These are phyloP conservation scores for Pseudorasbora parva DNA, from an alignment of 2,113 vertebrate species.

Conservation along the genomic window DNA sequence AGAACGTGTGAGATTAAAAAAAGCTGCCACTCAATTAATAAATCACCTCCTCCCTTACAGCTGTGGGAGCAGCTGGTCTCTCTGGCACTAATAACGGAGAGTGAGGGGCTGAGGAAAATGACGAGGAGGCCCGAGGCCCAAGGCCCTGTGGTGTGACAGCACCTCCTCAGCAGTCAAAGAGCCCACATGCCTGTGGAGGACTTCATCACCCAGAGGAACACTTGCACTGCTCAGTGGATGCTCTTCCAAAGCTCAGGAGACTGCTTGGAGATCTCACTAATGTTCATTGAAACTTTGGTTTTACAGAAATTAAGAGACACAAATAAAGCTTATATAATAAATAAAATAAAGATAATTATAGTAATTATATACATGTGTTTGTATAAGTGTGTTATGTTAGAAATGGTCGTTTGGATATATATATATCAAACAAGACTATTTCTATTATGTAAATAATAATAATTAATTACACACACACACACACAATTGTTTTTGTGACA, in stretches of 20 bases:
- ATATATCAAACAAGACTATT: too few species aligned
- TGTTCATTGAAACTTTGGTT: slow-evolving; percentile 33
- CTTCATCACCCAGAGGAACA: slow-evolving; percentile 33
- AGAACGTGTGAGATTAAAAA: slow-evolving; percentile 49
- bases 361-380: too few species aligned
- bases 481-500: too few species aligned
- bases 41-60: slow-evolving; percentile 56
- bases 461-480: too few species aligned
- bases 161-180: slow-evolving; percentile 37
- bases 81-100: slow-evolving; percentile 47
- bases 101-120: slow-evolving; percentile 28
- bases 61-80: slow-evolving; percentile 56
- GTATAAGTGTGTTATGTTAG: too few species aligned
- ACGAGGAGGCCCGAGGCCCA: neutral
- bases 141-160: neutral
- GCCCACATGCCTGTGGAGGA: slow-evolving; percentile 47
- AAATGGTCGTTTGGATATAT: too few species aligned
- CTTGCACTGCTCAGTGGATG: neutral
- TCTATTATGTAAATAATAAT: too few species aligned
- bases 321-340: too few species aligned
- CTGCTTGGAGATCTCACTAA: slow-evolving; percentile 66
- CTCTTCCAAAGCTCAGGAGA: slow-evolving; percentile 51
- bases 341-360: too few species aligned
- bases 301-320: neutral
- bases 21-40: slow-evolving; percentile 53